These are phyloP conservation scores for Drosophila rufa DNA, from an alignment of 1,140 invertebrate genomes.

Conservation along the genomic window DNA sequence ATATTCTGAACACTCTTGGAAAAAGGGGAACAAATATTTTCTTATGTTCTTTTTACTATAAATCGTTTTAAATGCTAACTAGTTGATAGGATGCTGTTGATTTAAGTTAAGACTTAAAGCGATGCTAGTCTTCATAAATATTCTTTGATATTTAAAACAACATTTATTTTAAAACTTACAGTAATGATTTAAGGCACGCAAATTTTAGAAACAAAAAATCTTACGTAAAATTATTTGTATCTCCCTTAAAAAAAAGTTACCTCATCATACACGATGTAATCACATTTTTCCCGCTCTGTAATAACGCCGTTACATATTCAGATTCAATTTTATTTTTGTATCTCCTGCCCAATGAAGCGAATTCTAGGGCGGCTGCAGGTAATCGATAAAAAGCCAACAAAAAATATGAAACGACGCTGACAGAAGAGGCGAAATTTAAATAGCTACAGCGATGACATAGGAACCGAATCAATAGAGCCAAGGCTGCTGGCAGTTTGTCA, in stretches of 20 bases:
- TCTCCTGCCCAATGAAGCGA: slow-evolving; percentile 35
- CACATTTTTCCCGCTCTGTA: background rate
- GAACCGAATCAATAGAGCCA: slow-evolving; percentile 63
- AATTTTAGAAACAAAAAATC: background rate
- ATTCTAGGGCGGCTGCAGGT: slow-evolving; percentile 27
- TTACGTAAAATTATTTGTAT: background rate
- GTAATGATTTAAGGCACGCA: too few relatives aligned
- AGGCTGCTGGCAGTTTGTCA: slow-evolving; percentile 47
- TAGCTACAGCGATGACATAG: slow-evolving; percentile 39
- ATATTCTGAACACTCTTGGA: too few relatives aligned
- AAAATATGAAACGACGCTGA: slow-evolving; percentile 38
- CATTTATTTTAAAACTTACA: too few relatives aligned
- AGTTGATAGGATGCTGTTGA: background rate
- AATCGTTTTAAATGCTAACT: too few relatives aligned
- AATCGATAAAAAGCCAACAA: slow-evolving; percentile 50
- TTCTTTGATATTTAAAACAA: too few relatives aligned
- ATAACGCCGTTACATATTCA: slow-evolving; percentile 4
- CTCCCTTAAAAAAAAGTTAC: too few relatives aligned
- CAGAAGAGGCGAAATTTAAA: slow-evolving; percentile 44
- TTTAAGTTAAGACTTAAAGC: background rate
- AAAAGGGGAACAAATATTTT: too few relatives aligned
- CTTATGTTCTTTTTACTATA: too few relatives aligned
- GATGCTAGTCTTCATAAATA: background rate
- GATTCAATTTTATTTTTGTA: slow-evolving; percentile 26
- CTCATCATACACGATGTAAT: background rate